These are phyloP conservation scores for Araneus ventricosus DNA, from an alignment of 1,140 invertebrate genomes.

Conservation along the genomic window DNA sequence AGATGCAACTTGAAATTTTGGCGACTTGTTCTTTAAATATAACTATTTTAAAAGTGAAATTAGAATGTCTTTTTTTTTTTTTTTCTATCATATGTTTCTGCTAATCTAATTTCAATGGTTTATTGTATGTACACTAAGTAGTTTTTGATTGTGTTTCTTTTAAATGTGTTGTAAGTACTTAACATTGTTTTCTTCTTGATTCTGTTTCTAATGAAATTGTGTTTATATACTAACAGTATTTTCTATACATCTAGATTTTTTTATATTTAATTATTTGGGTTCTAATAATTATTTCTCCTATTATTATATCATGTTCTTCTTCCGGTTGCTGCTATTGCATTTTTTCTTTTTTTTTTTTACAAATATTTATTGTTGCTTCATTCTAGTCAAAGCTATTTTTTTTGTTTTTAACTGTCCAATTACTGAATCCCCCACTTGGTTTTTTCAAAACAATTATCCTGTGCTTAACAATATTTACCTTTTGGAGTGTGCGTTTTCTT, in stretches of 20 bases:
- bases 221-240: neutral
- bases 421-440: neutral
- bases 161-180: neutral
- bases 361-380: conserved; percentile 55
- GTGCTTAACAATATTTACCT: neutral
- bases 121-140: too few relatives aligned
- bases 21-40: too few relatives aligned
- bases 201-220: neutral
- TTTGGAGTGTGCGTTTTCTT: neutral
- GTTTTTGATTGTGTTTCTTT: neutral
- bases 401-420: neutral
- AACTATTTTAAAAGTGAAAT: too few relatives aligned
- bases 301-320: neutral
- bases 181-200: conserved; percentile 15
- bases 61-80: too few relatives aligned
- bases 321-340: neutral
- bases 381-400: conserved; percentile 65
- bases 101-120: too few relatives aligned
- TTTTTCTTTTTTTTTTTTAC: neutral
- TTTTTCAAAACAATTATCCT: neutral
- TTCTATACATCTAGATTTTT: neutral
- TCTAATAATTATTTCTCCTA: neutral
- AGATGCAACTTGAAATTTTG: too few relatives aligned
- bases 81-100: too few relatives aligned
- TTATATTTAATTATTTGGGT: conserved; percentile 25